These are phyloP conservation scores for Caenorhabditis inopinata DNA, from an alignment of 1,140 invertebrate genomes.

Conservation along the genomic window DNA sequence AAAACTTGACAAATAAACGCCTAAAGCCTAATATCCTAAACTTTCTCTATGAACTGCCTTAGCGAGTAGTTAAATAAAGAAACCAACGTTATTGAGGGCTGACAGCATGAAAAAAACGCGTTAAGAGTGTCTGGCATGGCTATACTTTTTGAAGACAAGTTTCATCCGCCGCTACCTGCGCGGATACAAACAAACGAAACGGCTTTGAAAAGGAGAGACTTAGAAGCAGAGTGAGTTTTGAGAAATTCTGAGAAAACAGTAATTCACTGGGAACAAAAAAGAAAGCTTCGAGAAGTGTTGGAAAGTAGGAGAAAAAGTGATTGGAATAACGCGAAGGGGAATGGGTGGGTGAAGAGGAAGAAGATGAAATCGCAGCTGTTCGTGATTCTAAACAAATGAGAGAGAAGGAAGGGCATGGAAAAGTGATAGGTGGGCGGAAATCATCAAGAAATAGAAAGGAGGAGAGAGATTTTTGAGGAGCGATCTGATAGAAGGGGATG, in stretches of 20 bases:
- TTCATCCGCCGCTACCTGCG: not conserved
- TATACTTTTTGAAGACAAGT: constrained; percentile 17
- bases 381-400: constrained; percentile 22
- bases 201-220: not conserved
- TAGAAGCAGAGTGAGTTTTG: not conserved
- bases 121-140: not conserved
- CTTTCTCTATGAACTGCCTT: no score
- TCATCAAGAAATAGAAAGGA: not conserved
- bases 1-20: no score
- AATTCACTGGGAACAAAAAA: not conserved
- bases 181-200: not conserved
- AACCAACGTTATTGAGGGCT: no score
- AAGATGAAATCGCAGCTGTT: constrained; percentile 18
- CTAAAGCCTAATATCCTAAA: no score
- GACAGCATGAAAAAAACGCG: not conserved
- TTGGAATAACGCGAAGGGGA: not conserved
- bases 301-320: not conserved
- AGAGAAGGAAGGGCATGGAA: not conserved
- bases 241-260: not conserved
- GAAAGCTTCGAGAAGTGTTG: not conserved
- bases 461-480: not conserved
- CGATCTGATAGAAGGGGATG: not conserved
- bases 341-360: not conserved
- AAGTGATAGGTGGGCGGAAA: constrained; percentile 21
- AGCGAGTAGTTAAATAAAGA: no score